Evolutionary conservation across 2,797 vertebrate species (phyloP).

Genomic region (Australoheros facetus): DNA sequence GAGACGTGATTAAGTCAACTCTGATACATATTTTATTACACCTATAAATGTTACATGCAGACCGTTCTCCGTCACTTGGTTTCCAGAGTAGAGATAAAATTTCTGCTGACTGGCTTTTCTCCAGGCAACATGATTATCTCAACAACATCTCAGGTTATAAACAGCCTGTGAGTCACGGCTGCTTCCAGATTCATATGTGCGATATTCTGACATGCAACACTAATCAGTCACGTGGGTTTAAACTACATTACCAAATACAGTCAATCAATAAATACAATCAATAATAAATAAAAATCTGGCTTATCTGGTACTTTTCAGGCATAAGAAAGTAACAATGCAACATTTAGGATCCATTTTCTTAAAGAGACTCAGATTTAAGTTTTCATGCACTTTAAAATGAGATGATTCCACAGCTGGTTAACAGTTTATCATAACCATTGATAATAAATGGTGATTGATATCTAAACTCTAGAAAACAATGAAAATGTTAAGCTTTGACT

Average conservation of each 20-base stretch:
- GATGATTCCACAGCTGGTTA: no score
- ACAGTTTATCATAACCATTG: neutral
- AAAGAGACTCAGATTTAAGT: neutral
- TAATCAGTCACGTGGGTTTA: neutral
- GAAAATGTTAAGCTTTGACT: neutral
- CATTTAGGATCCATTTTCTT: neutral
- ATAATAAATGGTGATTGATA: neutral
- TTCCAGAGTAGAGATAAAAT: neutral
- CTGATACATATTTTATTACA: neutral
- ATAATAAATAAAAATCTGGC: no score
- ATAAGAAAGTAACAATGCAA: neutral
- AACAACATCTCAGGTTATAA: neutral
- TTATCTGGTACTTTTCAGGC: no score
- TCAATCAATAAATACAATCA: no score
- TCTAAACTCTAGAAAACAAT: no score
- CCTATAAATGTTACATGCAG: neutral
- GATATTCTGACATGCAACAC: accelerated
- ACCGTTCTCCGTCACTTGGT: accelerated
- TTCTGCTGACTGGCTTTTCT: neutral
- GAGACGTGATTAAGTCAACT: slow-evolving; percentile 1
- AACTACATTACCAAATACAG: accelerated
- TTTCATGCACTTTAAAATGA: neutral
- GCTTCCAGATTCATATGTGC: neutral
- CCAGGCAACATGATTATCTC: neutral
- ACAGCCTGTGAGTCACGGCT: neutral